Base-by-base conservation (phyloP, 2,113 vertebrate species). In the Psittacula cyanocephala region DNA sequence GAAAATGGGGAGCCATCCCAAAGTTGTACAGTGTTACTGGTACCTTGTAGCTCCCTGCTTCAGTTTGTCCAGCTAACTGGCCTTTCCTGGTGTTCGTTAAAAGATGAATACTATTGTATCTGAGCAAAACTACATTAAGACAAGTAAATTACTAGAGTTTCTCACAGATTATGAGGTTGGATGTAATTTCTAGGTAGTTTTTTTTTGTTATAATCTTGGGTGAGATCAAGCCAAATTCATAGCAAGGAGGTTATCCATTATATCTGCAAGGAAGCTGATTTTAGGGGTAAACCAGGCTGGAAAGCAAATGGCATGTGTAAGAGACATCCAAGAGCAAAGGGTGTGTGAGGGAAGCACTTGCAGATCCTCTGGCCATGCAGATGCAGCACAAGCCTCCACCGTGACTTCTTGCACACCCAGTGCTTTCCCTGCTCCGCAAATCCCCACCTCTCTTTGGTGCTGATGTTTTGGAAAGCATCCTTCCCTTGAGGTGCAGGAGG, bases 371-470 rank as follows among this genome's bases (percentile, higher is more conserved):
- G 17, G 8, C 52, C 24, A 46, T 13, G 18, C 5, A 27, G 33
- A 2, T 60, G 17, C 52, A 16, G 4, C 16, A 7, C 12, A 25
- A 55, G 29, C 2, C 25, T 29, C 6, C 2, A 13, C 0, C 0
- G 5, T n/a, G 65, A 5, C n/a, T 52, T 80, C 59, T 52, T 49
- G 18, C 12, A 5, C 12, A 8, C 3, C 29, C 19, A n/a, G 29
- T n/a, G 46, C 19, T 77, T 29, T 29, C 27, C n/a, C 69, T 82
- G 17, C 11, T 55, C 29, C 35, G 27, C 28, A 65, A 1, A 19
- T 80, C 44, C 18, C 9, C 9, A 1, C 29, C 28, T 64, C 18
- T 37, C 88, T 41, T 70, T 39, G 50, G 46, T 88, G 46, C 31
- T 2, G 1, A 2, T 69, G 29, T 27, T 91, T 47, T 33, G 20